Evolutionary conservation across 1,140 invertebrate species (phyloP), one percentile per base, ranked within the genome.

Genomic region (Bradysia coprophila): DNA sequence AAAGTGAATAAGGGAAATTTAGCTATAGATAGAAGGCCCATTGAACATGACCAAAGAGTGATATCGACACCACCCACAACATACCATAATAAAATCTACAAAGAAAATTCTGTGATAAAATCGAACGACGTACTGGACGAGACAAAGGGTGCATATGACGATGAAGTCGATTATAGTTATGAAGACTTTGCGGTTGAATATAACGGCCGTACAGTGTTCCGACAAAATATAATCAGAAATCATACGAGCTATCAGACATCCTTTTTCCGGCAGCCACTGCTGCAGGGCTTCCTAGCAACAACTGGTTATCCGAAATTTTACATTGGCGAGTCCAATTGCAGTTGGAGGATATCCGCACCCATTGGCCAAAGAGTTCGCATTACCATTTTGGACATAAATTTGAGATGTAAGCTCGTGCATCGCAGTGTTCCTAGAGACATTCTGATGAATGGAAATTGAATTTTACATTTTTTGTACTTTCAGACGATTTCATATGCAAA

Each of bases 301-400:
- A 72, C 73, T 0, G 72, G 73, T 1, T 77, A 75, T 55, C 73
- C 75, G 0, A 62, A 69, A 49, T 75, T 66, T 56, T 75, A 75
- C 51, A 60, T 74, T 37, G 71, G 67, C 3, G 57, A 63, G 41
- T 51, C 56, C 44, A 41, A 57, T 37, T 76, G 73, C 51, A 53
- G 56, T 13, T 74, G 73, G 72, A 61, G 56, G 23, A 53, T 76
- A 4, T 53, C 49, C 15, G 68, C 60, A 1, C 49, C 65, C 19
- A 54, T 56, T 3, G 64, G 68, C 38, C 71, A 75, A 50, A 55
- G 53, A 28, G 59, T 77, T 22, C 53, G 64, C 28, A 41, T 75
- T 8, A 65, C 66, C 0, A 46, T 76, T 2, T 45, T 75, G 24
- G 73, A 76, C 55, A 58, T 75, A 19, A 68, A 71, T 40, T 59